Percentiles rank a stretch among this genome's conserved stretches.
Evolutionary conservation across 1,140 invertebrate species (phyloP).

Genomic region (Delia radicum): DNA sequence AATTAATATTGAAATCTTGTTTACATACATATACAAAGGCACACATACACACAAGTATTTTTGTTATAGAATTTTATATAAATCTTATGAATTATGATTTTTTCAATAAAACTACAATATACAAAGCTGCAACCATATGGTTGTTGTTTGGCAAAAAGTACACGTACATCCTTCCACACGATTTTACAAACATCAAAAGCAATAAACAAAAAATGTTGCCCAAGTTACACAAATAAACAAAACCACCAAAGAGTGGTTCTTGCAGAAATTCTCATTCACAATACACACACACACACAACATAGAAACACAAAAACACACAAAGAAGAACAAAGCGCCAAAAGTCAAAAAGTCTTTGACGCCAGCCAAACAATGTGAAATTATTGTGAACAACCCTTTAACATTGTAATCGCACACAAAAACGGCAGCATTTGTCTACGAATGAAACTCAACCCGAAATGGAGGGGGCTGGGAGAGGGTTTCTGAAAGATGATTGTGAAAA

Average conservation of each 20-base stretch:
- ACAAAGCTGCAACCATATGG: conserved; percentile 11
- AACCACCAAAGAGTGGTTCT: conserved; percentile 19
- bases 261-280: no score
- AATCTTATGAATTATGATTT: background rate
- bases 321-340: conserved; percentile 13
- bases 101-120: background rate
- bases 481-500: background rate
- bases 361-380: conserved; percentile 16
- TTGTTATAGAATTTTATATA: background rate
- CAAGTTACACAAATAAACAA: conserved; percentile 18
- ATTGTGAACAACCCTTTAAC: background rate
- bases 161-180: background rate
- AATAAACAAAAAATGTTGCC: conserved; percentile 24
- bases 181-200: conserved; percentile 9
- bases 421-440: background rate
- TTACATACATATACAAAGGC: background rate
- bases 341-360: conserved; percentile 28
- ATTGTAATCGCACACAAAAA: background rate
- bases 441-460: background rate
- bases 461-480: background rate
- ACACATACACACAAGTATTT: background rate
- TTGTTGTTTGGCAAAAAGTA: background rate
- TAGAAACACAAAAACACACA: background rate
- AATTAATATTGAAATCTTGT: conserved; percentile 23
- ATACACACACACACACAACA: background rate